These are phyloP conservation scores for Tympanuchus pallidicinctus DNA, from an alignment of 2,113 vertebrate species.

Conservation along the genomic window DNA sequence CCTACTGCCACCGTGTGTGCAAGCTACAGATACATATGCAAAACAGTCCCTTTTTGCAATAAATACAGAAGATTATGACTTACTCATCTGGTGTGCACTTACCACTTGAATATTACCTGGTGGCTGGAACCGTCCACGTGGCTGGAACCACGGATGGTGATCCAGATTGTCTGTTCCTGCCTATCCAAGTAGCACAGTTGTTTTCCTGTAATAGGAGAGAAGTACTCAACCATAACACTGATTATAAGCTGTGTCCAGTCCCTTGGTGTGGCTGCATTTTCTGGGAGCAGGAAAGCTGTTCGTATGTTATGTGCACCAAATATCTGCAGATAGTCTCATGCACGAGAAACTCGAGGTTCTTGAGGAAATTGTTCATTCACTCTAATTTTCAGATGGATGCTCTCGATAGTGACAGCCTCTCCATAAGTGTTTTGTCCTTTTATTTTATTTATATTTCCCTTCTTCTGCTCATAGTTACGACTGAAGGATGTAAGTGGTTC, in stretches of 20 bases:
- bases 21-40: neutral
- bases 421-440: neutral
- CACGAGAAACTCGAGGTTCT: neutral
- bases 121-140: too few relatives aligned
- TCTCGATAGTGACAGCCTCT: neutral
- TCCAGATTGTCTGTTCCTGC: too few relatives aligned
- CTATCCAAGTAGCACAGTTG: too few relatives aligned
- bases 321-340: neutral
- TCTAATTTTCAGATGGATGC: neutral
- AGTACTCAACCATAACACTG: neutral
- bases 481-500: neutral
- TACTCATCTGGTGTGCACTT: too few relatives aligned
- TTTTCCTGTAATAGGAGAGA: too few relatives aligned
- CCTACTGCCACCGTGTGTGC: too few relatives aligned
- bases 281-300: slow-evolving; percentile 20
- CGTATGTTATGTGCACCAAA: neutral
- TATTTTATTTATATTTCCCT: neutral
- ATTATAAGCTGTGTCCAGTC: neutral
- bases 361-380: neutral
- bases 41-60: too few relatives aligned
- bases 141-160: too few relatives aligned
- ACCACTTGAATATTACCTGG: too few relatives aligned
- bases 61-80: too few relatives aligned
- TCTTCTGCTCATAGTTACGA: neutral
- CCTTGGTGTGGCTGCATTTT: neutral